Conservation (phyloP, 1,140 invertebrate species). For the Saccostrea cuccullata region DNA sequence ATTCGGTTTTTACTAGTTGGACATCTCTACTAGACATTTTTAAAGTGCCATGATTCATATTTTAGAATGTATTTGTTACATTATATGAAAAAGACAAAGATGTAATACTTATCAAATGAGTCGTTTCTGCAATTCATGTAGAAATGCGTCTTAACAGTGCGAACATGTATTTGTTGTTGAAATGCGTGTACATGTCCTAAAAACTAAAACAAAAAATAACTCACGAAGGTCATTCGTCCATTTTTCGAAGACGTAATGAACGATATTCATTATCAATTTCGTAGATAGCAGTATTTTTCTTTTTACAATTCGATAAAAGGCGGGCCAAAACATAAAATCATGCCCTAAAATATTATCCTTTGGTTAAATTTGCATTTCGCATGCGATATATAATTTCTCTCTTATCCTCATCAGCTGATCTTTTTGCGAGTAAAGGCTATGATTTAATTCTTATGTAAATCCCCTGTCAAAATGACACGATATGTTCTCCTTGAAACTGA, state of each 20-base stretch:
- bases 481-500: not conserved
- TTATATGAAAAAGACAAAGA: too few species aligned
- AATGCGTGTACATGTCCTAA: too few species aligned
- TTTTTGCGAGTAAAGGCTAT: not conserved
- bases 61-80: too few species aligned
- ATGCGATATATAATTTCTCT: not conserved
- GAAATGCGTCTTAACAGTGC: too few species aligned
- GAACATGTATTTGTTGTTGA: too few species aligned
- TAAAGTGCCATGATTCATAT: too few species aligned
- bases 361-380: not conserved
- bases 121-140: too few species aligned
- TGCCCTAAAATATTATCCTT: not conserved
- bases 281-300: not conserved
- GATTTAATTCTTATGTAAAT: constrained; percentile 15
- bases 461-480: not conserved
- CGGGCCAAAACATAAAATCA: not conserved
- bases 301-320: not conserved
- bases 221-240: too few species aligned
- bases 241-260: not conserved
- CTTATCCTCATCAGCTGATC: not conserved
- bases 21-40: too few species aligned
- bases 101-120: too few species aligned
- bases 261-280: not conserved
- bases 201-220: too few species aligned
- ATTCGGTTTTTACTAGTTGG: too few species aligned